A percentile compares a stretch with the other conserved stretches of the same genome.
phyloP scores from a whole-genome alignment of 1,140 invertebrate genomes.

The Ylistrum balloti region DNA sequence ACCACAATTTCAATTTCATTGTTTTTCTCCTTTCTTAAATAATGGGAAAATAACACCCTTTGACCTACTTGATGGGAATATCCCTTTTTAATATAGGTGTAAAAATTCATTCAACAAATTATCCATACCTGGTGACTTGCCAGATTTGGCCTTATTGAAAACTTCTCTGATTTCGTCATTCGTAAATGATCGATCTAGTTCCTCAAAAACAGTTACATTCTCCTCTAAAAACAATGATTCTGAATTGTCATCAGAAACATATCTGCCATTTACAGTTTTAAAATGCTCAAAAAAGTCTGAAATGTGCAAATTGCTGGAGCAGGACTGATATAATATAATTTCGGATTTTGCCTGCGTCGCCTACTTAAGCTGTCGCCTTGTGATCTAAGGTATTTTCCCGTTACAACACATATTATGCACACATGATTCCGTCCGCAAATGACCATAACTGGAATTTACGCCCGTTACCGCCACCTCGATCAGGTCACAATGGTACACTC shows the following conservation, averaged over 20 bases:
- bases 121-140: slow-evolving; percentile 50
- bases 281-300: slow-evolving; percentile 25
- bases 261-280: not conserved
- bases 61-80: slow-evolving; percentile 54
- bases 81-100: slow-evolving; percentile 40
- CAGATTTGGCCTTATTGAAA: slow-evolving; percentile 8
- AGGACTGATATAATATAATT: not conserved
- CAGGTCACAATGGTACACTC: too few relatives aligned
- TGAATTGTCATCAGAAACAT: not conserved
- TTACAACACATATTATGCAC: not conserved
- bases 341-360: slow-evolving; percentile 30
- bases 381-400: not conserved
- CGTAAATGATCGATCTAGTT: slow-evolving; percentile 11
- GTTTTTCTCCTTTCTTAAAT: too few relatives aligned
- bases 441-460: too few relatives aligned
- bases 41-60: slow-evolving; percentile 62
- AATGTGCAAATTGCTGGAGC: slow-evolving; percentile 28
- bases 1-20: too few relatives aligned
- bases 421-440: too few relatives aligned
- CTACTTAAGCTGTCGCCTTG: slow-evolving; percentile 9
- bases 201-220: slow-evolving; percentile 48
- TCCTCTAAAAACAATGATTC: not conserved
- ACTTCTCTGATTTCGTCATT: not conserved
- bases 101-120: slow-evolving; percentile 58
- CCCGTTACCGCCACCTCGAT: too few relatives aligned